Conservation (phyloP, 2,888 invertebrate species). For the Anaspis maculata region DNA sequence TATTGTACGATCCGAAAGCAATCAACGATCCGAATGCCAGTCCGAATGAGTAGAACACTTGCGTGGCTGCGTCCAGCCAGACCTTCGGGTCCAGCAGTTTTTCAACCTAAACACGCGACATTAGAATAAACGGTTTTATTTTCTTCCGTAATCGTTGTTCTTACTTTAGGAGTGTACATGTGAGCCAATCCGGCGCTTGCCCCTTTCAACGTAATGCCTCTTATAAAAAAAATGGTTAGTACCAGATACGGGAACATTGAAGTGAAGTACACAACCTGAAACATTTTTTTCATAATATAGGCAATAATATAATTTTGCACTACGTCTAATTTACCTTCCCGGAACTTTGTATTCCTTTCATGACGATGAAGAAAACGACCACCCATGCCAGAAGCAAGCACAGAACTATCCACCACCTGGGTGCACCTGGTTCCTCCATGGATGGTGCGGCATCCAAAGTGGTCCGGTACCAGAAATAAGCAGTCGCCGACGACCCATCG, state of each 20-base stretch:
- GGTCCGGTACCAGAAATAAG: conserved; percentile 88
- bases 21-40: conserved; percentile 92
- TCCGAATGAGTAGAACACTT: conserved; percentile 94
- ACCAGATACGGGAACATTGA: conserved; percentile 92
- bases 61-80: conserved; percentile 94
- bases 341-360: conserved; percentile 94
- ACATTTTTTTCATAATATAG: conserved; percentile 2
- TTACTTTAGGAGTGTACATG: conserved; percentile 91
- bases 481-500: conserved; percentile 75
- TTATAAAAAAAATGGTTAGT: conserved; percentile 86
- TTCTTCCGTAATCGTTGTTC: no score
- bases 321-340: conserved; percentile 61
- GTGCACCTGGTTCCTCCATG: conserved; percentile 75
- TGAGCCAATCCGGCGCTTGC: conserved; percentile 79
- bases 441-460: conserved; percentile 81
- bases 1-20: conserved; percentile 93
- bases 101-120: no score
- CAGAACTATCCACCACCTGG: conserved; percentile 89
- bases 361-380: conserved; percentile 88
- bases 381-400: conserved; percentile 84
- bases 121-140: no score
- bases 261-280: conserved; percentile 87
- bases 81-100: conserved; percentile 81
- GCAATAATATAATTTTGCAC: conserved; percentile 3
- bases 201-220: conserved; percentile 81